A percentile compares a stretch with the other conserved stretches of the same genome.
Evolutionary conservation across 2,888 invertebrate genomes (phyloP).

Genomic region (Ormyrus nitidulus): DNA sequence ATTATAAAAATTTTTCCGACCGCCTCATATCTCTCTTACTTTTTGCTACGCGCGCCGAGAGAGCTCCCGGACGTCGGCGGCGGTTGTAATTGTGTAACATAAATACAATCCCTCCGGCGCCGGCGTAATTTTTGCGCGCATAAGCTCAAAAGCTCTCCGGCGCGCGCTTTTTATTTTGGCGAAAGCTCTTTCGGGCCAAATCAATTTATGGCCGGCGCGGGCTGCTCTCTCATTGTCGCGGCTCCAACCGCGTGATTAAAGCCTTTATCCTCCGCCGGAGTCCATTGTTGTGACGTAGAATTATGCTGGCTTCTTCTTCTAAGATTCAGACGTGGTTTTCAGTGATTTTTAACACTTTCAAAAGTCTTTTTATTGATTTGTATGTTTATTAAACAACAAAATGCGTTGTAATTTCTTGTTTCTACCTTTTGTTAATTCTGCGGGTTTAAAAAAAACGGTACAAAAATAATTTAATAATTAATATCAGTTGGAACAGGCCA

Average conservation of each 20-base stretch:
- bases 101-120: constrained; percentile 71
- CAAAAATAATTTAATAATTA: no score
- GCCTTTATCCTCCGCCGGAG: constrained; percentile 67
- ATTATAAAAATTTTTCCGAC: background rate
- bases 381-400: no score
- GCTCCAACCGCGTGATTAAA: constrained; percentile 67
- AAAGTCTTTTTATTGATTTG: no score
- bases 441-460: no score
- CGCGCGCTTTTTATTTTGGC: constrained; percentile 63
- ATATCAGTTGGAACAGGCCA: background rate
- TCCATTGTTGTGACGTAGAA: constrained; percentile 73
- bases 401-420: no score
- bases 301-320: constrained; percentile 62
- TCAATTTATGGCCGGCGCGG: constrained; percentile 72
- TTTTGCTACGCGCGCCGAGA: background rate
- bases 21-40: background rate
- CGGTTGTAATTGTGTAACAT: constrained; percentile 73
- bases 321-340: background rate
- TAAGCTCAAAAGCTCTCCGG: constrained; percentile 71
- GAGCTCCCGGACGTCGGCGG: constrained; percentile 18
- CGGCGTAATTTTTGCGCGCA: constrained; percentile 72
- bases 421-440: no score
- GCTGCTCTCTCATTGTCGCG: constrained; percentile 70
- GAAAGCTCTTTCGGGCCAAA: constrained; percentile 70
- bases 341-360: no score